These are phyloP conservation scores for Zootoca vivipara DNA, from an alignment of 2,113 vertebrate genomes.

Conservation along the genomic window DNA sequence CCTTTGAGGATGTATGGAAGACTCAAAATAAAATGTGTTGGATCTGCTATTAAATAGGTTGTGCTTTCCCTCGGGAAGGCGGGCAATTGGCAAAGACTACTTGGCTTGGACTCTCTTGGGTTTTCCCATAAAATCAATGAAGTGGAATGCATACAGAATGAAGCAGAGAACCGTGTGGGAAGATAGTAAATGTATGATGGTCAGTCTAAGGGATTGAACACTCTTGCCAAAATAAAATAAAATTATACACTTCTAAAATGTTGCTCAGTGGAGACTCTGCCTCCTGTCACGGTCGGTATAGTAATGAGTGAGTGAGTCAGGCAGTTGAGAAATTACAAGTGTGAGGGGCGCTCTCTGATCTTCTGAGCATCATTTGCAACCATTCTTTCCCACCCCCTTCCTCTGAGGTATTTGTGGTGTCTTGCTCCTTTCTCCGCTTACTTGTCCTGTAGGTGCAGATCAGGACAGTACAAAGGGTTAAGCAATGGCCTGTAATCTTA, in stretches of 20 bases:
- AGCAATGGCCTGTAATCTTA: background rate
- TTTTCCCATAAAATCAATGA: background rate
- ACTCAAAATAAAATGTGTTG: background rate
- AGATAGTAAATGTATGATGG: background rate
- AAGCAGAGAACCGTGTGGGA: background rate
- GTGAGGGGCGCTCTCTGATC: constrained; percentile 29
- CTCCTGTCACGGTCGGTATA: constrained; percentile 41
- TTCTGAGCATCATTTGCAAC: background rate
- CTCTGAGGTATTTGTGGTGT: background rate
- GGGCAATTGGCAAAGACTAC: background rate
- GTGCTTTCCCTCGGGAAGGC: background rate
- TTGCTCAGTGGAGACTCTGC: background rate
- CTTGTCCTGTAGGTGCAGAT: background rate
- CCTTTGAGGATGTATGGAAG: background rate
- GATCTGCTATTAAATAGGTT: background rate
- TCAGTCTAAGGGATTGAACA: background rate
- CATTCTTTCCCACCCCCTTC: background rate
- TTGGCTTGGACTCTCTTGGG: background rate
- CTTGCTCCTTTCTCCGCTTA: background rate
- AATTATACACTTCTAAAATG: background rate
- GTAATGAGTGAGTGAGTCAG: constrained; percentile 42
- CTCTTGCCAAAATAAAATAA: background rate
- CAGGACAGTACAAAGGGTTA: background rate
- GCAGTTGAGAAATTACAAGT: constrained; percentile 49
- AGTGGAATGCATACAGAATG: background rate